Base-by-base conservation (phyloP, 2,888 invertebrate genomes). In the Rhingia campestris region DNA sequence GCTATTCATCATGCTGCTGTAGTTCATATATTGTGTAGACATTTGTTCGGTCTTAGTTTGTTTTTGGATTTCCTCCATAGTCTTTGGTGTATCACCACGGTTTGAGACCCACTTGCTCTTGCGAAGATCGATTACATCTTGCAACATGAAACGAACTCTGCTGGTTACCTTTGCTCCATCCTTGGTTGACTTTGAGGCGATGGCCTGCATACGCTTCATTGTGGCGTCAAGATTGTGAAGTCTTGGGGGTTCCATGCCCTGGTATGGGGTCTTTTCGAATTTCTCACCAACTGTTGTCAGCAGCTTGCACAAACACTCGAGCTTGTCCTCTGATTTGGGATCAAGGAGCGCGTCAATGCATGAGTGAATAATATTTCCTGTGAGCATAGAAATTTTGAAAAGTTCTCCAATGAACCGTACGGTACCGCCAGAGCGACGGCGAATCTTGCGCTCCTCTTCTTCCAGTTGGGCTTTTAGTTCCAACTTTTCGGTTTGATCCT, bases 221-320 rank as follows among this genome's bases (percentile, higher is more conserved):
- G 94, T 94, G n/a, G 88, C 88, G 45, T 92, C 92, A 1, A 96
- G 88, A 70, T 89, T 88, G 80, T 89, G 89, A 51, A 86, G 88
- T 2, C 86, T 86, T 3, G 30, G 10, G 0, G 87, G 69, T 0
- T 88, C 87, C 66, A 86, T 88, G 86, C 90, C 89, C 7, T 90
- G 90, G n/a, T 91, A 89, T 0, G 87, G 86, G 0, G 91, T 90
- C 72, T 88, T 88, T 88, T 96, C 96, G 61, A 98, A 93, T 89
- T 96, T 96, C 89, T 96, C 95, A 9, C 99, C 99, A 86, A 98
- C 95, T 0, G 98, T 99, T 4, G 97, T 95, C 35, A 99, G 92
- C 73, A 99, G 92, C 91, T 97, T 96, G 91, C 98, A 98, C 5
- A 99, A 93, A 90, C 98, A 98, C 91, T 99, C 98, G 0, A 98